Evolutionary conservation across 2,113 vertebrate genomes (phyloP).

Genomic region (human (Homo sapiens)): GRCh38 chr4:177336001-177336500

Average conservation of each 20-base stretch:
- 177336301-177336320: constrained; percentile 92
- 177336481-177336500: neutral
- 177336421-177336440: neutral
- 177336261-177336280: constrained; percentile 98
- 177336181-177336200: constrained; percentile 87
- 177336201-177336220: constrained; percentile 85
- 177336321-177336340: constrained; percentile 80
- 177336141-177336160: constrained; percentile 91
- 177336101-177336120: constrained; percentile 88
- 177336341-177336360: neutral
- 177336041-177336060: constrained; percentile 62
- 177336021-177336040: neutral
- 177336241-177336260: constrained; percentile 95
- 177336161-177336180: constrained; percentile 91
- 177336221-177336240: constrained; percentile 94
- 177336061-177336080: constrained; percentile 52
- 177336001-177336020: constrained; percentile 19
- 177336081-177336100: constrained; percentile 41
- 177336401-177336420: neutral
- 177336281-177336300: constrained; percentile 95
- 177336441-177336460: neutral
- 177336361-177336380: neutral
- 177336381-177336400: neutral
- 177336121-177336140: constrained; percentile 87
- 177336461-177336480: neutral